Evolutionary conservation across 1,140 invertebrate genomes (phyloP).

Genomic region (Lordiphosa mommai): DNA sequence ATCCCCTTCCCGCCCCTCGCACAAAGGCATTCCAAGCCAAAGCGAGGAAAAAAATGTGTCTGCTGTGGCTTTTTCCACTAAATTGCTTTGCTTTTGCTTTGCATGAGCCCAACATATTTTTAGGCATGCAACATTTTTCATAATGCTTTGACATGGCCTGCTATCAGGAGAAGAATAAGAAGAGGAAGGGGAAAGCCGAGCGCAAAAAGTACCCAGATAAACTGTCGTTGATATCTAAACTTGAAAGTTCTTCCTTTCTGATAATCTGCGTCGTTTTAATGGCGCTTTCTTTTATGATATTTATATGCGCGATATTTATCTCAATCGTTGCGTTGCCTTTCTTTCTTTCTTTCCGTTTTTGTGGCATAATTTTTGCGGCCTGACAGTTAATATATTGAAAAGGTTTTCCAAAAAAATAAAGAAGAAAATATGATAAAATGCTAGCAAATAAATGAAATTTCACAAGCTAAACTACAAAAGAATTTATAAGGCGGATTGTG

Average conservation of each 20-base stretch:
- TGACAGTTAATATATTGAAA: slow-evolving; percentile 53
- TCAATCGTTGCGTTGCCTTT: slow-evolving; percentile 36
- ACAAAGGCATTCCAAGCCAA: slow-evolving; percentile 35
- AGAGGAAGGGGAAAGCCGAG: neutral
- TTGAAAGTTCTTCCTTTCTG: slow-evolving; percentile 10
- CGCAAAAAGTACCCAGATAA: slow-evolving; percentile 36
- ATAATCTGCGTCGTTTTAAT: slow-evolving; percentile 34
- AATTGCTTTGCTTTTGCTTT: slow-evolving; percentile 52
- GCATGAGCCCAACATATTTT: slow-evolving; percentile 50
- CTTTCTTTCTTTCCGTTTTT: slow-evolving; percentile 2
- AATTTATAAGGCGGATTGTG: slow-evolving; percentile 14
- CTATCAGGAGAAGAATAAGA: neutral
- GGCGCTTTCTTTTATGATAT: slow-evolving; percentile 58
- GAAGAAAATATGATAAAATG: slow-evolving; percentile 25
- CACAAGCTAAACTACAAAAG: slow-evolving; percentile 27
- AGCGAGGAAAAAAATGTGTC: slow-evolving; percentile 21
- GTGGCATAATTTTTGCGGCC: slow-evolving; percentile 36
- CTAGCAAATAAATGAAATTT: slow-evolving; percentile 22
- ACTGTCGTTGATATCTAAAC: slow-evolving; percentile 56
- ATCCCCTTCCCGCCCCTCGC: slow-evolving; percentile 18
- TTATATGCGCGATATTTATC: slow-evolving; percentile 62
- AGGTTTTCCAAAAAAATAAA: slow-evolving; percentile 15
- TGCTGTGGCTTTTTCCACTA: slow-evolving; percentile 47
- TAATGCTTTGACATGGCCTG: slow-evolving; percentile 41
- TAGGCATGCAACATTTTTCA: slow-evolving; percentile 62